Evolutionary conservation across 2,888 invertebrate species (phyloP).

Genomic region (Atethmia centrago): DNA sequence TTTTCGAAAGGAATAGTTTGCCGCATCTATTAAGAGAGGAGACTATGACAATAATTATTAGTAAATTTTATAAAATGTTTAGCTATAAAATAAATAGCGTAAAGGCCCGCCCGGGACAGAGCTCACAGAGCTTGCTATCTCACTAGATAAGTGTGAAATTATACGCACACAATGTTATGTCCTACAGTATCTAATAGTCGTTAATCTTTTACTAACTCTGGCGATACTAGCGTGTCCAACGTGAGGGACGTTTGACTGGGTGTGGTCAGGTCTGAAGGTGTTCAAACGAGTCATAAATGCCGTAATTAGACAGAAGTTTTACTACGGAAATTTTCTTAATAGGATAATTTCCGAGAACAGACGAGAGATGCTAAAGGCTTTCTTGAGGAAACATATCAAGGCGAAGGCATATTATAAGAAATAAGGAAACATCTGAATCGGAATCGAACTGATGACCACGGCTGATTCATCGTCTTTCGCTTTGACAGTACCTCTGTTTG

Average conservation of each 20-base stretch:
- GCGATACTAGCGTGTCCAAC: too few relatives aligned
- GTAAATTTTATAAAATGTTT: not conserved
- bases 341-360: too few relatives aligned
- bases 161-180: slow-evolving; percentile 16
- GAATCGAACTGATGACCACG: not conserved
- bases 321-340: not conserved
- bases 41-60: not conserved
- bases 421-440: too few relatives aligned
- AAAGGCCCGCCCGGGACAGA: not conserved
- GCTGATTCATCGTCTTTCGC: not conserved
- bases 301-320: not conserved
- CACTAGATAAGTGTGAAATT: slow-evolving; percentile 35
- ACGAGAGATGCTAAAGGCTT: too few relatives aligned
- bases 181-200: slow-evolving; percentile 13
- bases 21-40: not conserved
- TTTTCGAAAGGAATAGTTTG: too few relatives aligned
- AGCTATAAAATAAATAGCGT: not conserved
- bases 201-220: slow-evolving; percentile 30
- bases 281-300: not conserved
- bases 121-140: slow-evolving; percentile 13
- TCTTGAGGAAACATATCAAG: too few relatives aligned
- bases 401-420: too few relatives aligned
- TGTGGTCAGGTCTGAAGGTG: not conserved
- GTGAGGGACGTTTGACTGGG: not conserved
- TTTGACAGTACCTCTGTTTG: too few relatives aligned